Evolutionary conservation across 1,140 invertebrate genomes (phyloP), one percentile per base, ranked within the genome.

Genomic region (Drosophila punjabiensis): DNA sequence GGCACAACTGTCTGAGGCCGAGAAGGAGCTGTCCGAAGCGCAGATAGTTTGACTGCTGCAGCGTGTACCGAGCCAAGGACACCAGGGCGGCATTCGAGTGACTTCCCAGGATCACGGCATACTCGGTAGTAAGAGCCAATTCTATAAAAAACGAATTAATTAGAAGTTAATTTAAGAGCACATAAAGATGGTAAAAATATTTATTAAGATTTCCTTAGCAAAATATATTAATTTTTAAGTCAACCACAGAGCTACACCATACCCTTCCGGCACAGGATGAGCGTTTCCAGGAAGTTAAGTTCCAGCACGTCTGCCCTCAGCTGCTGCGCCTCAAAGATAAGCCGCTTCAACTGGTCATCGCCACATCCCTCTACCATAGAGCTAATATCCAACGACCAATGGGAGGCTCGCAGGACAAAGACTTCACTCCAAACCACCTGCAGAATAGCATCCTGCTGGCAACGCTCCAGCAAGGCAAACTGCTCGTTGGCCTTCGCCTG

Each of bases 221-320:
- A 16, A 39, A 39, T 14, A 5, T 5, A 14, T 39, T 14, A 39
- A 1, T 16, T n/a, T n/a, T n/a, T n/a, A n/a, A n/a, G n/a, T n/a
- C n/a, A n/a, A n/a, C n/a, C n/a, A 10, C 13, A 32, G 11, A 28
- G 3, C 4, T 28, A 13, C n/a, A 4, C 1, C 84, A 89, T 87
- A 95, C 95, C 95, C 80, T 93, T 94, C 61, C 95, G 94, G 69
- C 95, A 95, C 6, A 96, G 92, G 20, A 95, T 90, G 14, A 96
- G 92, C 4, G 95, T 95, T 93, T 96, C 95, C 20, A 96, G 74
- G 39, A 95, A 92, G 28, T 95, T 94, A 4, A 95, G 82, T 71
- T 96, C 96, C 64, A 95, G 83, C 14, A 93, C 82, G 68, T 95
- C 94, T 11, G 95, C 93, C 7, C 93, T 93, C 24, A 96, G 64